phyloP scores from a whole-genome alignment of 2,797 vertebrate genomes.

The Gymnothorax reevesii region DNA sequence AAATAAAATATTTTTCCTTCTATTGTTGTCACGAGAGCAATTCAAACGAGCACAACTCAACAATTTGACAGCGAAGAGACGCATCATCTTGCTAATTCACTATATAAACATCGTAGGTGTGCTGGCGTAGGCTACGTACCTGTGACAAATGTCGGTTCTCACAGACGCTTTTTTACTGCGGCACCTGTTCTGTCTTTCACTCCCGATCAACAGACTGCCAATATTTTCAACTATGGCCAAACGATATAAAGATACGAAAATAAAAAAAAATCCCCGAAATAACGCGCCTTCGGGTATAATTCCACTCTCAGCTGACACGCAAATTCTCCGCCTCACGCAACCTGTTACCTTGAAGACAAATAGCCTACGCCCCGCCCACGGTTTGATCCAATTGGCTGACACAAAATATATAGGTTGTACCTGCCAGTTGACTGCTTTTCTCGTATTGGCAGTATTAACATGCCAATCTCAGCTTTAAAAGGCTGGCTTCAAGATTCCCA shows the following conservation, averaged over 20 bases:
- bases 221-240: neutral
- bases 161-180: neutral
- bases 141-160: constrained; percentile 19
- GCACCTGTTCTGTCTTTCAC: neutral
- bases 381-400: constrained; percentile 55
- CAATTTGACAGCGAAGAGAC: neutral
- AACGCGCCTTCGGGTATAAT: constrained; percentile 1
- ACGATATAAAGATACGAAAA: neutral
- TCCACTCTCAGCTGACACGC: constrained; percentile 47
- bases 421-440: neutral
- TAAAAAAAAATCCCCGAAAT: neutral
- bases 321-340: constrained; percentile 54
- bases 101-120: neutral
- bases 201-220: neutral
- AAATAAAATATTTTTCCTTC: neutral
- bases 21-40: neutral
- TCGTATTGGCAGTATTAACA: constrained; percentile 33
- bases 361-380: constrained; percentile 56
- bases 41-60: neutral
- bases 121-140: constrained; percentile 19
- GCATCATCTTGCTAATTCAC: neutral
- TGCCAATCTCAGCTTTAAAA: constrained; percentile 37
- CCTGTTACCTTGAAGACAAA: constrained; percentile 71
- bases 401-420: constrained; percentile 47
- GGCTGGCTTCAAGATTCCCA: neutral